A percentile compares a stretch with the other conserved stretches of the same genome.
Conservation (phyloP, 2,888 invertebrate genomes). For the Aphodius granarius region DNA sequence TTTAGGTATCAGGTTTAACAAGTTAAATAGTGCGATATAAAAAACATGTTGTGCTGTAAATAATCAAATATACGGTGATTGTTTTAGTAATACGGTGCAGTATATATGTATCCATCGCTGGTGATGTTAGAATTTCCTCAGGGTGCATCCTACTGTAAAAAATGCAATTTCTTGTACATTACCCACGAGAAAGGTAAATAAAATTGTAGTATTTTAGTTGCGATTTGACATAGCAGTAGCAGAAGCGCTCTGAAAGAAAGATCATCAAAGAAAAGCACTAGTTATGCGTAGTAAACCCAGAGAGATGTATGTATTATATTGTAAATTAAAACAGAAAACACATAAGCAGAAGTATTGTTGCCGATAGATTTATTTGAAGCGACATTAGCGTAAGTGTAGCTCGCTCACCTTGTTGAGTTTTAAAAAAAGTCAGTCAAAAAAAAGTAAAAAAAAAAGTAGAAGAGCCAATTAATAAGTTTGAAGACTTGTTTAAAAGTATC, state of each 20-base stretch:
- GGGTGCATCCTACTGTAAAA: background rate
- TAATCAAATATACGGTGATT: conserved; percentile 20
- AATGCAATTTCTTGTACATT: background rate
- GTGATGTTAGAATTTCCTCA: background rate
- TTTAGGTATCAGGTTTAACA: background rate
- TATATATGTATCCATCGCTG: background rate
- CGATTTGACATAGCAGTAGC: background rate
- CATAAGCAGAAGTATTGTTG: background rate
- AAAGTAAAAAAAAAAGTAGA: background rate
- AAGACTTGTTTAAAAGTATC: background rate
- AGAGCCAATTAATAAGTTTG: background rate
- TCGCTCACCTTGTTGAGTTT: background rate
- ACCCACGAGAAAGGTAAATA: background rate
- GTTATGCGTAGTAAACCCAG: background rate
- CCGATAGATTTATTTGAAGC: background rate
- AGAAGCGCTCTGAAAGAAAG: background rate
- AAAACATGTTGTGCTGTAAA: conserved; percentile 22
- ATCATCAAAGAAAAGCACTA: background rate
- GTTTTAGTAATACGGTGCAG: background rate
- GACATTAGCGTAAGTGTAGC: background rate
- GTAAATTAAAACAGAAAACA: background rate
- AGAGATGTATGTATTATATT: background rate
- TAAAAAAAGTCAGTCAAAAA: background rate
- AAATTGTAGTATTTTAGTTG: background rate
- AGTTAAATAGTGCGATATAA: conserved; percentile 20